phyloP scores from a whole-genome alignment of 2,888 invertebrate species.

The Ophion costatus region DNA sequence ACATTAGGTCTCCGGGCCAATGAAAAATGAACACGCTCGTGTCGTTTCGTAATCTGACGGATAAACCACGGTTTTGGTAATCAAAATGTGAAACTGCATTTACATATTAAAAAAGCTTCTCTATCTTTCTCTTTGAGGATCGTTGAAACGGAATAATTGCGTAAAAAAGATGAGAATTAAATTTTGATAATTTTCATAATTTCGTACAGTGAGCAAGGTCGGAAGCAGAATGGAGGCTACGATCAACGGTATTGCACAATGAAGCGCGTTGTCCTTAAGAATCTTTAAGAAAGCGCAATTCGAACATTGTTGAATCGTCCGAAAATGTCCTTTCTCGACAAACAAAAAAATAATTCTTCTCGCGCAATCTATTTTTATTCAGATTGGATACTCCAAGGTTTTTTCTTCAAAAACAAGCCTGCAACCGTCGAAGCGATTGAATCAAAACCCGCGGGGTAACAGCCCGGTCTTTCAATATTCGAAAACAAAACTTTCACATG shows the following conservation, averaged over 20 bases:
- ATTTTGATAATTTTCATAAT: not conserved
- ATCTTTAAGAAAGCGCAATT: not conserved
- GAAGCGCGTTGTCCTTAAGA: not conserved
- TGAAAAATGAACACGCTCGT: constrained; percentile 10
- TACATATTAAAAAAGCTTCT: not conserved
- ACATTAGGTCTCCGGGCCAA: constrained; percentile 9
- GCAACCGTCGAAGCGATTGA: not conserved
- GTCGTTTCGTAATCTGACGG: not conserved
- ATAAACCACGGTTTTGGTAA: constrained; percentile 1
- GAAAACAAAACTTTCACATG: constrained; percentile 2
- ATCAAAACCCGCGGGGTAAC: not conserved
- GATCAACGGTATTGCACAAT: not conserved
- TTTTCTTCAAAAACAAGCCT: not conserved
- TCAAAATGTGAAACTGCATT: not conserved
- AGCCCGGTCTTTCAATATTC: not conserved
- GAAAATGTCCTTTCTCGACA: not conserved
- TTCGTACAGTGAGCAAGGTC: not conserved
- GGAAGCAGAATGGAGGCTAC: not conserved
- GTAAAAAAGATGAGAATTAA: not conserved
- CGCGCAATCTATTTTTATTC: not conserved
- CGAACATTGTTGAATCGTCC: not conserved
- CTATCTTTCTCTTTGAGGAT: not conserved
- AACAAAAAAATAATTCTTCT: not conserved
- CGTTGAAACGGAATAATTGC: not conserved
- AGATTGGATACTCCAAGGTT: not conserved